phyloP scores from a whole-genome alignment of 2,888 invertebrate genomes.

The Stegophylla sp. region DNA sequence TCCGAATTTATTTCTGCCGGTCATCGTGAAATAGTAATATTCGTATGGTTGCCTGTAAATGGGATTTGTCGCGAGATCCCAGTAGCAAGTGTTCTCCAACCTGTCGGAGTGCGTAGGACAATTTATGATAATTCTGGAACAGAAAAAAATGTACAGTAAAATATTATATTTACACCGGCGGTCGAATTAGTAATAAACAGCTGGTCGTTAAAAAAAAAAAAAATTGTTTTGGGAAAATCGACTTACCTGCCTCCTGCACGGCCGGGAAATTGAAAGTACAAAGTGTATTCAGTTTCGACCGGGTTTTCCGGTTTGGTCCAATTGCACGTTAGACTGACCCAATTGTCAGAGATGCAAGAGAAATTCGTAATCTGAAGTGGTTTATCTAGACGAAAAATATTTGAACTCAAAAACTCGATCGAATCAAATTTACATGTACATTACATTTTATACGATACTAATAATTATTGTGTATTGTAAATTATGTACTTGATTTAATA shows the following conservation, averaged over 20 bases:
- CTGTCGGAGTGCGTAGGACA: constrained; percentile 64
- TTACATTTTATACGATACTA: no score
- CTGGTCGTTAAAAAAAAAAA: background rate
- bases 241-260: constrained; percentile 64
- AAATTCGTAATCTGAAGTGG: constrained; percentile 68
- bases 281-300: constrained; percentile 69
- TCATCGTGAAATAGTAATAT: constrained; percentile 70
- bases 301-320: constrained; percentile 73
- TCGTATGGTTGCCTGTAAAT: constrained; percentile 68
- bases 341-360: constrained; percentile 76
- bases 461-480: no score
- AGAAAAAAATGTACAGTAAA: constrained; percentile 16
- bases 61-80: constrained; percentile 68
- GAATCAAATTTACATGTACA: no score
- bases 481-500: no score
- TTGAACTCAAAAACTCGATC: no score
- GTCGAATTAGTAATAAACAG: background rate
- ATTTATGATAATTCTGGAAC: constrained; percentile 59
- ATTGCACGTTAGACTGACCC: constrained; percentile 76
- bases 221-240: no score
- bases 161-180: no score
- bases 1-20: constrained; percentile 72
- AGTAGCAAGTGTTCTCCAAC: constrained; percentile 65
- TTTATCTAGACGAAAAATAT: constrained; percentile 22
- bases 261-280: constrained; percentile 66